Conservation (phyloP, 2,113 vertebrate genomes). For the Entomyzon cyanotis region DNA sequence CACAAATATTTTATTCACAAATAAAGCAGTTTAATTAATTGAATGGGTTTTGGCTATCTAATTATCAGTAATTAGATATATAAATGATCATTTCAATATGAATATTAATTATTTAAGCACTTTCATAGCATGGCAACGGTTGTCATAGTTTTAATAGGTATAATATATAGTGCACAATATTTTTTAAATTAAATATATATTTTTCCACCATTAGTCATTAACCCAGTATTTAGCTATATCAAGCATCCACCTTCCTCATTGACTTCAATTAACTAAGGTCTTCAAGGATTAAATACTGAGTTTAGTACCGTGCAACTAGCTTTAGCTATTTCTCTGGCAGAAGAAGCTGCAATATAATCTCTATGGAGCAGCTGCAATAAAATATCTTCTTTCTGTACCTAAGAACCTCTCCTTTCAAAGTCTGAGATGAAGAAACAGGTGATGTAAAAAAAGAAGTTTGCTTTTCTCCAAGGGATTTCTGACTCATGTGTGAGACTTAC, state of each 20-base stretch:
- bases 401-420: background rate
- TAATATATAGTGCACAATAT: background rate
- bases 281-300: background rate
- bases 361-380: background rate
- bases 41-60: background rate
- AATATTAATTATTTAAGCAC: background rate
- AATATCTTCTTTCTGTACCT: background rate
- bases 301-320: background rate
- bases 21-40: background rate
- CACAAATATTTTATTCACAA: background rate
- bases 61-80: background rate
- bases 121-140: background rate
- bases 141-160: background rate
- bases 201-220: background rate
- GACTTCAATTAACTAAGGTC: background rate
- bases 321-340: background rate
- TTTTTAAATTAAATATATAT: background rate
- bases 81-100: background rate
- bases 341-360: background rate
- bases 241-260: background rate
- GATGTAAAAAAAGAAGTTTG: background rate
- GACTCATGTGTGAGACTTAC: background rate
- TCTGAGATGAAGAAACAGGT: background rate
- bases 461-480: background rate
- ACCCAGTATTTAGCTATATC: background rate